phyloP scores from a whole-genome alignment of 2,888 invertebrate genomes.

The Teleogryllus oceanicus region DNA sequence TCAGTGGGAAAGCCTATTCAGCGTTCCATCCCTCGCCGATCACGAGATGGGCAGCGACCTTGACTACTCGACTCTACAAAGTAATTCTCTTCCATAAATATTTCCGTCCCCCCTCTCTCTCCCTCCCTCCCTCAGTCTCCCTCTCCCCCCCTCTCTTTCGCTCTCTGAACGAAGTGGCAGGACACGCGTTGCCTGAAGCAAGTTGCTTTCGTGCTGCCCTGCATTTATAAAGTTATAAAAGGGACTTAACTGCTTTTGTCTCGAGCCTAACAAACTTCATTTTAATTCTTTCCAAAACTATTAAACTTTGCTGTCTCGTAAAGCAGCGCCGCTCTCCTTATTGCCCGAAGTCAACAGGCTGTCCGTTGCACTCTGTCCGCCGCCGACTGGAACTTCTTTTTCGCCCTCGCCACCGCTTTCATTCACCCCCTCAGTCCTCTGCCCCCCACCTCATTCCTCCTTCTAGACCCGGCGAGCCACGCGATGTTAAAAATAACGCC shows the following conservation, averaged over 20 bases:
- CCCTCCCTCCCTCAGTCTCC: background rate
- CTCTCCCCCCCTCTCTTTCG: background rate
- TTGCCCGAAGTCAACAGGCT: slow-evolving; percentile 10
- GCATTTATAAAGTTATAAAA: slow-evolving; percentile 18
- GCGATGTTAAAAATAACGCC: slow-evolving; percentile 18
- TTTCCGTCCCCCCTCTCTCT: background rate
- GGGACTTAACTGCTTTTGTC: slow-evolving; percentile 9
- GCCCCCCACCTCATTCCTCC: background rate
- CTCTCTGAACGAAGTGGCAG: background rate
- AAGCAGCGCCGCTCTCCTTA: background rate
- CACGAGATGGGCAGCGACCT: background rate
- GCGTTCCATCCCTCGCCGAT: background rate
- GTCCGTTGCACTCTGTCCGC: background rate
- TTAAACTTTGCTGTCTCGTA: slow-evolving; percentile 4
- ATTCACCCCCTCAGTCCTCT: background rate
- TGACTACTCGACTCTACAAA: background rate
- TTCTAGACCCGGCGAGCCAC: background rate
- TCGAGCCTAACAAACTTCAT: slow-evolving; percentile 9
- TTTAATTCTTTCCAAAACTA: slow-evolving; percentile 18
- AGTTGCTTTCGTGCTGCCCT: background rate
- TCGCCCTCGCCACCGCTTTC: too few species aligned
- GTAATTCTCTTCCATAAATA: background rate
- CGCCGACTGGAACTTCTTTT: too few species aligned
- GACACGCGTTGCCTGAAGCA: background rate
- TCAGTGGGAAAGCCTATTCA: background rate